phyloP scores from a whole-genome alignment of 1,140 invertebrate genomes.

The Batillaria attramentaria region DNA sequence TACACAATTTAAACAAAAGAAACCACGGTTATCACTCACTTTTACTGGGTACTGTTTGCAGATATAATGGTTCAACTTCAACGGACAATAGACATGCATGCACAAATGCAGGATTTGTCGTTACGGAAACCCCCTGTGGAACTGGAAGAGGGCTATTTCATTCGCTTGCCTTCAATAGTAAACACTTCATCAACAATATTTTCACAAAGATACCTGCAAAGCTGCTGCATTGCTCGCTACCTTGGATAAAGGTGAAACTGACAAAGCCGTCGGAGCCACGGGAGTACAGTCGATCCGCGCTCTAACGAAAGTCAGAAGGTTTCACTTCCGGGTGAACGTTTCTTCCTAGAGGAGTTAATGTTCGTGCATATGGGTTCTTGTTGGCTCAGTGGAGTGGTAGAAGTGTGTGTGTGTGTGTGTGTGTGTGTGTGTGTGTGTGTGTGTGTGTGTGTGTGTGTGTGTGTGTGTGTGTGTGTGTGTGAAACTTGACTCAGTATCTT shows the following conservation, averaged over 20 bases:
- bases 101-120: too few relatives aligned
- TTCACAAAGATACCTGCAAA: neutral
- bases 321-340: too few relatives aligned
- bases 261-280: neutral
- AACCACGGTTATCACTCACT: too few relatives aligned
- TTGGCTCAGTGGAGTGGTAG: neutral
- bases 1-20: too few relatives aligned
- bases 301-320: too few relatives aligned
- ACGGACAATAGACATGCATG: too few relatives aligned
- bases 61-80: too few relatives aligned
- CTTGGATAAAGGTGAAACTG: neutral
- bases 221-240: too few relatives aligned
- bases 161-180: too few relatives aligned
- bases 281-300: neutral
- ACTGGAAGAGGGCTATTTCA: too few relatives aligned
- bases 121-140: too few relatives aligned
- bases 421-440: neutral
- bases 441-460: constrained; percentile 1
- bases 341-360: neutral
- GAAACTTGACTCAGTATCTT: neutral
- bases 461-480: neutral
- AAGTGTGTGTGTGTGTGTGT: neutral
- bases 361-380: neutral
- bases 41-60: too few relatives aligned
- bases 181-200: neutral